Evolutionary conservation across 2,888 invertebrate genomes (phyloP).

Genomic region (Hololepta plana): DNA sequence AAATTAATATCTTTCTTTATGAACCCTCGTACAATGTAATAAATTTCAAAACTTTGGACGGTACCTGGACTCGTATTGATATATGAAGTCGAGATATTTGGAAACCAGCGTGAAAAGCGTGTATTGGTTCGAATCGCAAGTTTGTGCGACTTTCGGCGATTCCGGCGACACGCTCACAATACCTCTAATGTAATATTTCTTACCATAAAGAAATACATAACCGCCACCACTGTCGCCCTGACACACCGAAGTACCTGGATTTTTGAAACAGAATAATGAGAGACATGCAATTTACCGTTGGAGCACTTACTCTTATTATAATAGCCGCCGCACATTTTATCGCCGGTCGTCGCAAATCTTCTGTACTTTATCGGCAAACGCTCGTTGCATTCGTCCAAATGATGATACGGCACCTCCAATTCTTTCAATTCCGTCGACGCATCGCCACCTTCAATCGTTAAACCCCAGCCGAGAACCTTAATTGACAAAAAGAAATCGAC

Average conservation of each 20-base stretch:
- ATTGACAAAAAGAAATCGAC: neutral
- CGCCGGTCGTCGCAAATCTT: slow-evolving; percentile 11
- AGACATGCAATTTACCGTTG: no score
- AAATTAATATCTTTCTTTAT: no score
- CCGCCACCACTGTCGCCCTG: slow-evolving; percentile 32
- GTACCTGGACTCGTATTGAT: no score
- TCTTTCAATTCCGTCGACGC: slow-evolving; percentile 15
- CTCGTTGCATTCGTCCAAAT: slow-evolving; percentile 11
- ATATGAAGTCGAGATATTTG: no score
- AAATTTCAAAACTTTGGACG: no score
- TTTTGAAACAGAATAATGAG: slow-evolving; percentile 1
- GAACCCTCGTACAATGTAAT: no score
- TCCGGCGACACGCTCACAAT: slow-evolving; percentile 27
- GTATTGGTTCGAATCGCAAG: slow-evolving; percentile 20
- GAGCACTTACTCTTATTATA: slow-evolving; percentile 12
- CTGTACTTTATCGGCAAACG: slow-evolving; percentile 6
- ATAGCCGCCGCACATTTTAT: slow-evolving; percentile 18
- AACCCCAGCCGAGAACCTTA: slow-evolving; percentile 21
- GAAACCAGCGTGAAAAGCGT: slow-evolving; percentile 12
- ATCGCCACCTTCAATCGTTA: slow-evolving; percentile 11
- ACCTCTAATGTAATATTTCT: slow-evolving; percentile 26
- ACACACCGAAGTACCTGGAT: slow-evolving; percentile 26
- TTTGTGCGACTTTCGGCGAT: slow-evolving; percentile 4
- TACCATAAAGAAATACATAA: slow-evolving; percentile 18
- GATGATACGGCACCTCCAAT: slow-evolving; percentile 13